Conservation (phyloP, 1,140 invertebrate species). For the Drosophila yakuba region DNA sequence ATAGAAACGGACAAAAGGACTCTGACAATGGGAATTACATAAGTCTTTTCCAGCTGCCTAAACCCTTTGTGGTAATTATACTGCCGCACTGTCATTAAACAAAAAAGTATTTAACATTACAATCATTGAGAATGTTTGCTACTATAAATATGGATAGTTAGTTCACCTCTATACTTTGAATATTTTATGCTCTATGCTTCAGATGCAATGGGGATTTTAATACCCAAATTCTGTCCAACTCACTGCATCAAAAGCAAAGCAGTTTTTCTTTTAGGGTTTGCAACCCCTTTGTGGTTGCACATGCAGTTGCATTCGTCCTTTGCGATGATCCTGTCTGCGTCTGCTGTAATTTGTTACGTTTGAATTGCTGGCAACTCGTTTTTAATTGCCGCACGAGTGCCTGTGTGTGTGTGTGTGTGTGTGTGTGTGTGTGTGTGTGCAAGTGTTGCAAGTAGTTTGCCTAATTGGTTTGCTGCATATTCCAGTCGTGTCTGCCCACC, state of each 20-base stretch:
- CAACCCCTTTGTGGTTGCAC: slow-evolving; percentile 38
- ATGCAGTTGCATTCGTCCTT: slow-evolving; percentile 46
- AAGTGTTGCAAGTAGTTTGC: slow-evolving; percentile 37
- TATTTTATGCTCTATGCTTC: neutral
- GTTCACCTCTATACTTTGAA: neutral
- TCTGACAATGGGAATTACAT: slow-evolving; percentile 26
- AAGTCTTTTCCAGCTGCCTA: slow-evolving; percentile 38
- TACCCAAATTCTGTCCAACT: neutral
- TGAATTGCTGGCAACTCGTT: slow-evolving; percentile 45
- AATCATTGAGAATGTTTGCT: no score
- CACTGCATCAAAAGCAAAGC: no score
- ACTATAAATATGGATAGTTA: no score
- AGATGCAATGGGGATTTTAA: neutral
- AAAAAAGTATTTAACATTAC: neutral
- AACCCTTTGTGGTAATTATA: slow-evolving; percentile 16
- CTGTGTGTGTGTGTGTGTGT: slow-evolving; percentile 24
- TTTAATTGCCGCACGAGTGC: slow-evolving; percentile 47
- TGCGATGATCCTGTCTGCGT: slow-evolving; percentile 25
- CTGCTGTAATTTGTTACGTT: slow-evolving; percentile 56
- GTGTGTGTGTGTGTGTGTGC: slow-evolving; percentile 35
- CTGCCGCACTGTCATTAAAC: neutral
- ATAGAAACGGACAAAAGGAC: slow-evolving; percentile 8
- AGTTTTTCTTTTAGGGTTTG: slow-evolving; percentile 18
- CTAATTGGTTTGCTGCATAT: slow-evolving; percentile 70
- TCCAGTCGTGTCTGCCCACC: neutral